phyloP scores from a whole-genome alignment of 2,797 vertebrate species.

The Syndactyla subalaris region DNA sequence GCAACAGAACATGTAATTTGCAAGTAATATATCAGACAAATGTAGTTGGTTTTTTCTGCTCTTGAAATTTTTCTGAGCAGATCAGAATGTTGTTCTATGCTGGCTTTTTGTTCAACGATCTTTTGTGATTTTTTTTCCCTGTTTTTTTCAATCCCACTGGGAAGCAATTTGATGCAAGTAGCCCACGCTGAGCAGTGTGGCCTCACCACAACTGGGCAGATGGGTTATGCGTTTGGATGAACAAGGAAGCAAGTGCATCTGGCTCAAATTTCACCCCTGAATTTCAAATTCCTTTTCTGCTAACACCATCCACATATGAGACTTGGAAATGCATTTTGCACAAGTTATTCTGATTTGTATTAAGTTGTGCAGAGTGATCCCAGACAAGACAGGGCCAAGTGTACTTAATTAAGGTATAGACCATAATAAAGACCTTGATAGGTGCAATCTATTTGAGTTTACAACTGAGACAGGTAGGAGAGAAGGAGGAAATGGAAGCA shows the following conservation, averaged over 20 bases:
- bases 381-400: background rate
- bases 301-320: background rate
- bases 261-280: background rate
- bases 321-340: background rate
- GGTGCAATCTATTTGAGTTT: background rate
- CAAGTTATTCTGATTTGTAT: background rate
- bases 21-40: background rate
- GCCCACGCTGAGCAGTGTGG: background rate
- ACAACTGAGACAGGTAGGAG: background rate
- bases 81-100: background rate
- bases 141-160: background rate
- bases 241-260: background rate
- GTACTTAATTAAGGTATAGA: background rate
- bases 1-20: background rate
- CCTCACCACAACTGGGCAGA: background rate
- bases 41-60: background rate
- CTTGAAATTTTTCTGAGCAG: background rate
- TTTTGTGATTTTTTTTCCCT: background rate
- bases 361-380: background rate
- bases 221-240: background rate
- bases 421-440: background rate
- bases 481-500: slow-evolving; percentile 31
- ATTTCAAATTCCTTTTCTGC: background rate
- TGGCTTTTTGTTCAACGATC: background rate
- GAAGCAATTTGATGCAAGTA: background rate